Percentiles rank a stretch among this genome's conserved stretches.
Conservation (phyloP, 2,888 invertebrate genomes). For the Petrolisthes manimaculis region DNA sequence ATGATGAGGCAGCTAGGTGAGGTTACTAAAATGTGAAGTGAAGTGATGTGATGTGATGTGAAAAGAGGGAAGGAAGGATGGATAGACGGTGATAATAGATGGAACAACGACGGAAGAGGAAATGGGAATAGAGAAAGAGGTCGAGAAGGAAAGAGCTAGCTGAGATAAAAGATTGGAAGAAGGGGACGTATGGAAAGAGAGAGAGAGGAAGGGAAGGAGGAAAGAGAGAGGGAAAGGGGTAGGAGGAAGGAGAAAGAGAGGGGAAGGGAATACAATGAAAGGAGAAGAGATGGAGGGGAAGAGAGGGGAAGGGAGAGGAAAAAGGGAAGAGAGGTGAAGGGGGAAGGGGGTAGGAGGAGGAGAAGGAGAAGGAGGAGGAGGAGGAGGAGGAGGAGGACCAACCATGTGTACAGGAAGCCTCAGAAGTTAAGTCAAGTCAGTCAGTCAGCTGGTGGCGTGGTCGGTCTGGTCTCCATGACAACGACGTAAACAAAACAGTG, state of each 20-base stretch:
- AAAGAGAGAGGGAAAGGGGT: background rate
- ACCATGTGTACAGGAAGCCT: too few relatives aligned
- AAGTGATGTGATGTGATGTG: background rate
- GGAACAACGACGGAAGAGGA: background rate
- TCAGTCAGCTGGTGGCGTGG: too few relatives aligned
- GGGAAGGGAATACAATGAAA: background rate
- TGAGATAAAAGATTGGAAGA: background rate
- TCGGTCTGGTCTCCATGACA: too few relatives aligned
- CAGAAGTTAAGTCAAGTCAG: too few relatives aligned
- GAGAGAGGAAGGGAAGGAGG: background rate
- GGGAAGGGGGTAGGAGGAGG: background rate
- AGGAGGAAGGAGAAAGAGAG: too few relatives aligned
- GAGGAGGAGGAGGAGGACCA: background rate
- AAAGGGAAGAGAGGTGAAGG: background rate
- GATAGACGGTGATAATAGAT: background rate
- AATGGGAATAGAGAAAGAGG: background rate
- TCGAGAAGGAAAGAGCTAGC: background rate
- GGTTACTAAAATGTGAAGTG: background rate
- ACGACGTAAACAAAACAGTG: background rate
- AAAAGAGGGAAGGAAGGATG: background rate
- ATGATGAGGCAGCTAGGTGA: background rate
- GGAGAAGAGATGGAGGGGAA: slow-evolving; percentile 5
- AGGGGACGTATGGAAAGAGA: background rate
- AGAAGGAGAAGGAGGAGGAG: background rate
- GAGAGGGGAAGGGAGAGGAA: background rate